These are phyloP conservation scores for Bellardia pandia DNA, from an alignment of 2,888 invertebrate genomes.

Conservation along the genomic window DNA sequence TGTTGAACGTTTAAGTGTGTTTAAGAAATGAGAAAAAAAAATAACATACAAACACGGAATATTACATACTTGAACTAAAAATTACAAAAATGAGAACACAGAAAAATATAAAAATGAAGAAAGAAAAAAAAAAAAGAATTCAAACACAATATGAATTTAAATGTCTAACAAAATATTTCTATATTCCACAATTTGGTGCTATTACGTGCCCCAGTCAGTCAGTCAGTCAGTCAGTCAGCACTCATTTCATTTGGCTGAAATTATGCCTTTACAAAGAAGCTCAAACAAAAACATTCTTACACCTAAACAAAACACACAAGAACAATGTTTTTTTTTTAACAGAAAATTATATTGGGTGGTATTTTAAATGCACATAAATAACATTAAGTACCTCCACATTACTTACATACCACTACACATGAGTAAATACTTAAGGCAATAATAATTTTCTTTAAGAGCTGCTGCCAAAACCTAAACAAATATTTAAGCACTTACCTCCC, in stretches of 20 bases:
- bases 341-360: constrained; percentile 18
- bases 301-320: constrained; percentile 22
- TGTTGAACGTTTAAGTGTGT: constrained; percentile 65
- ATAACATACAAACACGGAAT: constrained; percentile 53
- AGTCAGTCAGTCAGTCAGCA: background rate
- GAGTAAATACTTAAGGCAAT: background rate
- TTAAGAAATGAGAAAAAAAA: constrained; percentile 34
- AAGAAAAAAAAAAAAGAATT: background rate
- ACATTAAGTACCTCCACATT: background rate
- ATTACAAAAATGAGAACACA: constrained; percentile 61
- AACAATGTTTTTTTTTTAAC: constrained; percentile 33
- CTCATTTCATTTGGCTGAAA: background rate
- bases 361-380: background rate
- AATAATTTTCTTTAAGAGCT: constrained; percentile 2
- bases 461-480: background rate
- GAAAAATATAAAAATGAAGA: background rate
- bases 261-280: background rate
- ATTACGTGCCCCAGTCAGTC: constrained; percentile 28
- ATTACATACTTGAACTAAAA: constrained; percentile 69
- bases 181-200: background rate
- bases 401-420: background rate
- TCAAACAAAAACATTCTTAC: constrained; percentile 1
- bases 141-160: constrained; percentile 55
- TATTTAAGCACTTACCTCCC: constrained; percentile 83
- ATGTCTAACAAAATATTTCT: constrained; percentile 30